These are phyloP conservation scores for Charina bottae DNA, from an alignment of 2,113 vertebrate genomes.

Conservation along the genomic window DNA sequence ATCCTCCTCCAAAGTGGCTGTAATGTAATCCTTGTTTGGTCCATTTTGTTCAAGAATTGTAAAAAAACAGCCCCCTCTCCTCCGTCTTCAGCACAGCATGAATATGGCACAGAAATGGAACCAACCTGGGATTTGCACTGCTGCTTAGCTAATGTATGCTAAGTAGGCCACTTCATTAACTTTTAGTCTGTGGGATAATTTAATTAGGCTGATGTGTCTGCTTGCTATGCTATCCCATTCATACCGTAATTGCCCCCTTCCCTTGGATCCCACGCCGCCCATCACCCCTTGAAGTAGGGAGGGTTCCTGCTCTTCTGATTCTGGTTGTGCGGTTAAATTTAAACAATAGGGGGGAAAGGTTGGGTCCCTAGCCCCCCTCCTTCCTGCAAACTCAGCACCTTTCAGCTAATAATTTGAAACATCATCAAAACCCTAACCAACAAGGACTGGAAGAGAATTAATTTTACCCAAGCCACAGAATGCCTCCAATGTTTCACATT, in stretches of 20 bases:
- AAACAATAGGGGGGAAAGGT: background rate
- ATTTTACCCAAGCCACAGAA: too few species aligned
- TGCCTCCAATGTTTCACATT: too few species aligned
- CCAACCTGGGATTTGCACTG: conserved; percentile 7
- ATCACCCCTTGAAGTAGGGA: background rate
- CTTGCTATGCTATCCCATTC: conserved; percentile 47
- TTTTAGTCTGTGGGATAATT: conserved; percentile 46
- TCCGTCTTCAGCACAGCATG: background rate
- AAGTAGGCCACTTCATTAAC: conserved; percentile 57
- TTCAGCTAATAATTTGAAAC: background rate
- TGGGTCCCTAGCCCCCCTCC: too few species aligned
- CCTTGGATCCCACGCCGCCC: background rate
- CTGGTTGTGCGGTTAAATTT: background rate
- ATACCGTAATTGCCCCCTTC: conserved; percentile 25
- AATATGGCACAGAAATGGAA: background rate
- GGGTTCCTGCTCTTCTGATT: background rate
- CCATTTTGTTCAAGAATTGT: background rate
- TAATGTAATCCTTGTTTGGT: background rate
- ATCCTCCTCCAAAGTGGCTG: accelerated
- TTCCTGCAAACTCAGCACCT: background rate
- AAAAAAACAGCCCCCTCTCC: background rate
- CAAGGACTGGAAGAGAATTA: background rate
- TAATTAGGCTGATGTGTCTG: conserved; percentile 38
- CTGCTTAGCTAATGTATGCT: conserved; percentile 45
- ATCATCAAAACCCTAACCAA: background rate